phyloP scores from a whole-genome alignment of 2,797 vertebrate genomes.

The Gobio occitaniae region DNA sequence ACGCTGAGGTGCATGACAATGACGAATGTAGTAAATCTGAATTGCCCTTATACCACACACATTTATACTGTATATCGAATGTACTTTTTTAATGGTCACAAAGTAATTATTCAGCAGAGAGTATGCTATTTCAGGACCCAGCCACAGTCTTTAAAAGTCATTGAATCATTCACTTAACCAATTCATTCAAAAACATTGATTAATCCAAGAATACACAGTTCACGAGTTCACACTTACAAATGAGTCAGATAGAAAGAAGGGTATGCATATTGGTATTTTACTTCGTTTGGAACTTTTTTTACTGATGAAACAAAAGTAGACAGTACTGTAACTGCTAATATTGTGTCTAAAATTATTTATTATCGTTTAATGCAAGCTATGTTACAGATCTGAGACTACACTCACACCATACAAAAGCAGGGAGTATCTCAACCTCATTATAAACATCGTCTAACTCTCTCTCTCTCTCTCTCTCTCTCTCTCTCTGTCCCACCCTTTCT shows the following conservation, averaged over 20 bases:
- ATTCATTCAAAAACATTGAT: neutral
- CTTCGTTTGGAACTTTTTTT: neutral
- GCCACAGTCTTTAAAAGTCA: neutral
- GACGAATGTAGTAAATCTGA: neutral
- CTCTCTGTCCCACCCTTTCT: constrained; percentile 48
- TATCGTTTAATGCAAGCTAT: neutral
- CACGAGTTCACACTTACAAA: too few species aligned
- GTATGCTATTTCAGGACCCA: neutral
- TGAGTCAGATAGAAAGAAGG: too few species aligned
- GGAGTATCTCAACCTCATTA: constrained; percentile 15
- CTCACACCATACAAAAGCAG: too few species aligned
- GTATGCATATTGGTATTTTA: neutral
- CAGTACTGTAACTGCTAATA: neutral
- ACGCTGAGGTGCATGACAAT: neutral
- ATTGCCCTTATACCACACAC: neutral
- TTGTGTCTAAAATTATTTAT: neutral
- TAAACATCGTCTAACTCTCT: constrained; percentile 53
- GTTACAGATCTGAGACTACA: constrained; percentile 19
- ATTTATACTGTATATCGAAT: neutral
- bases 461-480: constrained; percentile 10
- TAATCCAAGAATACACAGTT: neutral
- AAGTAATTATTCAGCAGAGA: neutral
- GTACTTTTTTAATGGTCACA: neutral
- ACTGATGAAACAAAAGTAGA: neutral
- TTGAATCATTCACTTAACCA: neutral